Evolutionary conservation across 2,888 invertebrate genomes (phyloP).

Genomic region (Axea sp.): DNA sequence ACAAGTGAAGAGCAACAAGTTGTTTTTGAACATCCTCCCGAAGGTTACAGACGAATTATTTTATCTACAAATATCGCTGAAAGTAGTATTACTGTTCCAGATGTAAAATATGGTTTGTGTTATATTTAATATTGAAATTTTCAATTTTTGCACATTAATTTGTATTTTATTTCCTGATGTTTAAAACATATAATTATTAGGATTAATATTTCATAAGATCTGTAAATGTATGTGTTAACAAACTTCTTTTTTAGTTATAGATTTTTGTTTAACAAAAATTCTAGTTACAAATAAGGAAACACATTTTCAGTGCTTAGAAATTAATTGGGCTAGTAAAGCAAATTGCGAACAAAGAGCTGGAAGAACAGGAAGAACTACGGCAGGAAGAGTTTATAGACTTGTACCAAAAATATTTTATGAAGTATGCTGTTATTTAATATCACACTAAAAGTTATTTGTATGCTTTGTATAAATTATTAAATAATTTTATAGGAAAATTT

Average conservation of each 20-base stretch:
- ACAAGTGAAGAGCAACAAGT: slow-evolving; percentile 87
- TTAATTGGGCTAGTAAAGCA: slow-evolving; percentile 93
- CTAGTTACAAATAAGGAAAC: slow-evolving; percentile 87
- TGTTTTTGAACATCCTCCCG: slow-evolving; percentile 83
- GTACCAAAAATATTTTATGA: slow-evolving; percentile 81
- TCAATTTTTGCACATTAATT: not conserved
- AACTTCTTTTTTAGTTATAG: slow-evolving; percentile 85
- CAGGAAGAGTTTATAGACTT: slow-evolving; percentile 92
- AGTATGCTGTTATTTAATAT: too few species aligned
- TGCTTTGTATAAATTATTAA: too few species aligned
- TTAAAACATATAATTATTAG: not conserved
- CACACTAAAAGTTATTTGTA: not conserved
- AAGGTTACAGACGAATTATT: slow-evolving; percentile 89
- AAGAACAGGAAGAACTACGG: slow-evolving; percentile 92
- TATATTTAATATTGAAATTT: not conserved
- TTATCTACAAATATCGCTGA: slow-evolving; percentile 95
- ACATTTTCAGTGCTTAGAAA: slow-evolving; percentile 88
- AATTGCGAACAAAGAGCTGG: slow-evolving; percentile 95
- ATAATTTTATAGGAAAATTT: slow-evolving; percentile 19
- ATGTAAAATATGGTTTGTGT: slow-evolving; percentile 91
- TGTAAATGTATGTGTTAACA: not conserved
- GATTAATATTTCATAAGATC: too few species aligned
- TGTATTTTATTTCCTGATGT: not conserved
- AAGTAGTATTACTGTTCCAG: slow-evolving; percentile 94
- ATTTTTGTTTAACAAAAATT: slow-evolving; percentile 94